Evolutionary conservation across 2,888 invertebrate species (phyloP).

Genomic region (Plebejus anna): DNA sequence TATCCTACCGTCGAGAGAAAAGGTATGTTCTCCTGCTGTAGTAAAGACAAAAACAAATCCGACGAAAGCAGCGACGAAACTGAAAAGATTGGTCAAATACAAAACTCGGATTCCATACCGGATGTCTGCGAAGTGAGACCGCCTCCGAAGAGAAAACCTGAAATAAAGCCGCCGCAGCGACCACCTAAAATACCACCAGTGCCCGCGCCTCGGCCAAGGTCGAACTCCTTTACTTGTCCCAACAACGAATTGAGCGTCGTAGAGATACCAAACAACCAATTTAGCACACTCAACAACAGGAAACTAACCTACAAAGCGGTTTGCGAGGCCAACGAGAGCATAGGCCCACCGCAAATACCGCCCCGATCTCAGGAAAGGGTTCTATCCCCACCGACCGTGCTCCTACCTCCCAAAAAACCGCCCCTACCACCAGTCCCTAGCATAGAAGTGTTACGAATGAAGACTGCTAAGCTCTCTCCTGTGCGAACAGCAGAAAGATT

Average conservation of each 20-base stretch:
- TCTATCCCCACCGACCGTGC: slow-evolving; percentile 70
- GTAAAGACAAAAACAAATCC: slow-evolving; percentile 78
- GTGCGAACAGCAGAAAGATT: slow-evolving; percentile 73
- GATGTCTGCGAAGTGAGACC: slow-evolving; percentile 80
- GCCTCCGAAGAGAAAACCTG: slow-evolving; percentile 80
- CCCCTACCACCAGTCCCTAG: slow-evolving; percentile 86
- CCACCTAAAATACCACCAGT: slow-evolving; percentile 82
- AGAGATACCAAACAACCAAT: slow-evolving; percentile 67
- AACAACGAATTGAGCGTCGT: slow-evolving; percentile 68
- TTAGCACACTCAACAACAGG: slow-evolving; percentile 68
- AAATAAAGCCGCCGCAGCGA: slow-evolving; percentile 82
- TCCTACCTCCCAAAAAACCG: slow-evolving; percentile 85
- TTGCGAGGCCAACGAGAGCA: slow-evolving; percentile 66
- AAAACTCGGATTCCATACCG: slow-evolving; percentile 67
- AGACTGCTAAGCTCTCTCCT: slow-evolving; percentile 68
- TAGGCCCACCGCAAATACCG: slow-evolving; percentile 76
- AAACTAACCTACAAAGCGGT: slow-evolving; percentile 70
- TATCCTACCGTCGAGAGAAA: slow-evolving; percentile 86
- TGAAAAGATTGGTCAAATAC: slow-evolving; percentile 57
- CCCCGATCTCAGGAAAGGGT: slow-evolving; percentile 65
- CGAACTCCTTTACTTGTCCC: slow-evolving; percentile 76
- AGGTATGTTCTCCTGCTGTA: slow-evolving; percentile 86
- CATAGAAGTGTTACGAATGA: slow-evolving; percentile 80
- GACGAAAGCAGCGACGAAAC: slow-evolving; percentile 72
- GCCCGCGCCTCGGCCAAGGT: slow-evolving; percentile 77